Evolutionary conservation across 1,140 invertebrate species (phyloP), one percentile per base, ranked within the genome.

Genomic region (Papilio machaon): DNA sequence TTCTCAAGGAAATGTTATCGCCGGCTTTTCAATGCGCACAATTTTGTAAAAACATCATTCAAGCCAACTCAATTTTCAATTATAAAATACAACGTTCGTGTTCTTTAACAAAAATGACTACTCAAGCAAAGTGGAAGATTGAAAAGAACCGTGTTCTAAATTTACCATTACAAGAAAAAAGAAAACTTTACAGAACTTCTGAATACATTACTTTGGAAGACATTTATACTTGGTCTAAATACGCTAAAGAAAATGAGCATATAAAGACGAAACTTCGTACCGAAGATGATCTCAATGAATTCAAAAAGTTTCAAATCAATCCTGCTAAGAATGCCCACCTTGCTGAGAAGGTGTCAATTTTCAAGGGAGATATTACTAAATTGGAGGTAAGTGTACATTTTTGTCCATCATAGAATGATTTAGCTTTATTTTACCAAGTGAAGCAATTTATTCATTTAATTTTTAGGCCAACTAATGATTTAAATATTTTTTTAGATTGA

Each of bases 311-410:
- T 78, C 87, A 86, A 76, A 90, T 96, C 30, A 85, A 95, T 81
- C n/a, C 83, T 7, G 82, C 86, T 7, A 92, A 90, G 82, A 95
- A 96, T 84, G 83, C 86, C 47, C 85, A 89, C 5, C 82, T 97
- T 11, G 93, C 95, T n/a, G 89, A 95, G 13, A 97, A 97, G 91
- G 93, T 97, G 30, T 96, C 96, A 4, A 91, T 97, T 78, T 97
- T 95, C 95, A 93, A 95, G 91, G 98, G 98, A 11, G 98, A 99
- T 91, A 98, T 99, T n/a, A 99, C 98, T 1, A 95, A 95, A 64
- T 94, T 99, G 13, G 97, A 98, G 92, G 95, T 96, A 88, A 58
- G 76, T 80, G n/a, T 67, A 82, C 47, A 81, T 81, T 23, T 49
- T 67, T 78, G 76, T 58, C 17, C 60, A 46, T 76, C 82, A 73